These are phyloP conservation scores for Philereme transversata DNA, from an alignment of 2,888 invertebrate species.

Conservation along the genomic window DNA sequence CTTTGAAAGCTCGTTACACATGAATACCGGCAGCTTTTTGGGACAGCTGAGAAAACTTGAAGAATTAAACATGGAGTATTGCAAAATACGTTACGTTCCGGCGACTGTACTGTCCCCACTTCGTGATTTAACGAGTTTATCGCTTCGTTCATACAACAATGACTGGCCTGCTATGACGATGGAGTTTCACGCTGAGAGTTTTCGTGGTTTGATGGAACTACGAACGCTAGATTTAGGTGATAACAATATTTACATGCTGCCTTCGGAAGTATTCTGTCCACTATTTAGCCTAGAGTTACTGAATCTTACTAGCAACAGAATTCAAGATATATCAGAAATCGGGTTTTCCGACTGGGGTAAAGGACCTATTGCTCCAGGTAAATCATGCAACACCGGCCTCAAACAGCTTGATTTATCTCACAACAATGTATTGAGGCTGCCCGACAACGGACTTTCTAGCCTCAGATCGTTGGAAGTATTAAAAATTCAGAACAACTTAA, in stretches of 20 bases:
- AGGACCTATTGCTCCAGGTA: constrained; percentile 86
- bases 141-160: constrained; percentile 89
- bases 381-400: constrained; percentile 88
- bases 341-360: constrained; percentile 90
- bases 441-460: constrained; percentile 88
- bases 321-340: constrained; percentile 90
- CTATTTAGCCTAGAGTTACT: constrained; percentile 87
- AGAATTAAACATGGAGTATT: constrained; percentile 89
- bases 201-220: constrained; percentile 87
- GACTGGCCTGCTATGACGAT: constrained; percentile 92
- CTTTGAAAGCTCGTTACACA: constrained; percentile 88
- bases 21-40: constrained; percentile 85
- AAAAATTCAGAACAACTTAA: constrained; percentile 89
- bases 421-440: constrained; percentile 88
- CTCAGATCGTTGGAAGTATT: constrained; percentile 88
- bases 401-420: constrained; percentile 89
- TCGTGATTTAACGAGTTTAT: constrained; percentile 87
- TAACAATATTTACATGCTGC: constrained; percentile 90
- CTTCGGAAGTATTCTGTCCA: constrained; percentile 89
- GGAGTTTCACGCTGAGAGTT: constrained; percentile 89
- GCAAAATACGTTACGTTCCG: constrained; percentile 90
- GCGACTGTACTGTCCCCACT: constrained; percentile 87
- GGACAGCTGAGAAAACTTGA: constrained; percentile 87
- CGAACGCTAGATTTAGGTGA: constrained; percentile 88
- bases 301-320: constrained; percentile 90